Conservation (phyloP, 2,797 vertebrate species). For the Stomatorhinus walkeri region DNA sequence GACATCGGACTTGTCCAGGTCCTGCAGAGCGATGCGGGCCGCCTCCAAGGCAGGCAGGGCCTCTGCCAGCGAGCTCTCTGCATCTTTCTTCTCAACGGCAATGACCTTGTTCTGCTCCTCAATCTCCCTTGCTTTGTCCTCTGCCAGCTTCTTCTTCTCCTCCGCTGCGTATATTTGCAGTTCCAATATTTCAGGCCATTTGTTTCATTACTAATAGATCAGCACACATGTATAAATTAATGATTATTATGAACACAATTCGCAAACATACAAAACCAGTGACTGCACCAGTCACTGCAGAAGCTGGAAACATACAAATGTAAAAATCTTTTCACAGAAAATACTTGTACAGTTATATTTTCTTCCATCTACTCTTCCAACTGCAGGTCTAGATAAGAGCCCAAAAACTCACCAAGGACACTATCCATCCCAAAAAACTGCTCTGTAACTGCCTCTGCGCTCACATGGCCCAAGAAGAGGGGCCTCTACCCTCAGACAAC, state of each 20-base stretch:
- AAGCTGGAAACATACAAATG: neutral
- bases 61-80: conserved; percentile 78
- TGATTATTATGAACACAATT: neutral
- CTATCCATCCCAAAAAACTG: neutral
- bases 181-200: neutral
- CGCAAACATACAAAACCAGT: neutral
- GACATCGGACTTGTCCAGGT: conserved; percentile 90
- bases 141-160: conserved; percentile 81
- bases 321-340: neutral
- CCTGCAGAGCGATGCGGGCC: conserved; percentile 80
- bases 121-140: conserved; percentile 87
- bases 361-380: neutral
- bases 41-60: conserved; percentile 83
- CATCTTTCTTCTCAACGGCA: conserved; percentile 78
- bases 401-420: neutral
- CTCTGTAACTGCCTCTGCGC: neutral
- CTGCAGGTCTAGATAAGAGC: neutral
- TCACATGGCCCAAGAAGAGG: neutral
- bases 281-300: neutral
- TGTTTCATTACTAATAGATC: neutral
- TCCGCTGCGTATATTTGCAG: conserved; percentile 60
- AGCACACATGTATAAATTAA: neutral
- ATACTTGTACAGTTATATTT: neutral
- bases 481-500: neutral
- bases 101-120: conserved; percentile 86